Conservation (phyloP, 1,140 invertebrate species). For the Solen grandis region DNA sequence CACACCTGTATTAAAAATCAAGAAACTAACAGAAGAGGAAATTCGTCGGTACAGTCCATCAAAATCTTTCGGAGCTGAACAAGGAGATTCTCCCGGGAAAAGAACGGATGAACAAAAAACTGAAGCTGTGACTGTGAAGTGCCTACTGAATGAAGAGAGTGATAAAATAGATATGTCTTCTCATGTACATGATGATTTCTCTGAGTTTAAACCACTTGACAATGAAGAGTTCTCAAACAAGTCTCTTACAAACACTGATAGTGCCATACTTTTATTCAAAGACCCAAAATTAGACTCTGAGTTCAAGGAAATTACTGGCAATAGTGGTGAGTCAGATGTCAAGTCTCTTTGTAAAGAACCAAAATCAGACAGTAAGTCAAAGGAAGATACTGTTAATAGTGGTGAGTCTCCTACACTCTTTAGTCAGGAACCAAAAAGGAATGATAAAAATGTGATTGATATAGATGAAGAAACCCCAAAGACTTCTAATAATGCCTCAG, state of each 20-base stretch:
- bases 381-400: background rate
- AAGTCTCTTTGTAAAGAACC: background rate
- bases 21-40: slow-evolving; percentile 67
- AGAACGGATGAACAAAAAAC: background rate
- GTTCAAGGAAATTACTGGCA: background rate
- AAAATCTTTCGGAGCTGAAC: background rate
- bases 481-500: background rate
- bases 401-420: background rate
- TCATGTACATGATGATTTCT: slow-evolving; percentile 67
- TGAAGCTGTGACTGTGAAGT: too few relatives aligned
- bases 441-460: background rate
- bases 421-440: background rate
- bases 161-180: too few relatives aligned
- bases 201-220: slow-evolving; percentile 63
- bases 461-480: background rate
- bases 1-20: slow-evolving; percentile 70
- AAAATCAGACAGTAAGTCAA: background rate
- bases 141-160: background rate
- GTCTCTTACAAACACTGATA: background rate
- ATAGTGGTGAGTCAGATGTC: too few relatives aligned
- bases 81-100: background rate
- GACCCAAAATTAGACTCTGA: slow-evolving; percentile 14
- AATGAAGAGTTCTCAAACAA: background rate
- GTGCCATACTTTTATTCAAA: slow-evolving; percentile 6
- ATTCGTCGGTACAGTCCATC: slow-evolving; percentile 64